A percentile compares a stretch with the other conserved stretches of the same genome.
Evolutionary conservation across 2,888 invertebrate species (phyloP).

Genomic region (Euproctis similis): DNA sequence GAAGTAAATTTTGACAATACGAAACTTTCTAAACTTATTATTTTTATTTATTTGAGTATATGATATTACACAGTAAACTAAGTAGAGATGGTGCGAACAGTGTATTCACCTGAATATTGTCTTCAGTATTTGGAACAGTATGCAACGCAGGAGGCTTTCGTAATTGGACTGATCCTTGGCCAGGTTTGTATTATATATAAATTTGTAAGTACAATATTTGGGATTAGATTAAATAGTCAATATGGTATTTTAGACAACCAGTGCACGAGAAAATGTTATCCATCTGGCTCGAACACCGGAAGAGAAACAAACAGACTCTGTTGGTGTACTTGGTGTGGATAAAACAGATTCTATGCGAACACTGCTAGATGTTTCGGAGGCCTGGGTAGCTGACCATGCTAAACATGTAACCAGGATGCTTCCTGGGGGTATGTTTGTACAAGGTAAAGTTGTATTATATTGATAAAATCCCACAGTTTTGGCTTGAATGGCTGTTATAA

Average conservation of each 20-base stretch:
- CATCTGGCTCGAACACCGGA: conserved; percentile 87
- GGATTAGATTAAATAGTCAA: neutral
- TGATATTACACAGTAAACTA: no score
- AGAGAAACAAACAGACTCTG: conserved; percentile 54
- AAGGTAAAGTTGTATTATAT: no score
- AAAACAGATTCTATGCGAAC: conserved; percentile 57
- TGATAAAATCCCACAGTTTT: no score
- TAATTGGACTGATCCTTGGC: conserved; percentile 85
- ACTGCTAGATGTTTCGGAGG: conserved; percentile 77
- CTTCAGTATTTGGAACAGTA: conserved; percentile 80
- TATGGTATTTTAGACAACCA: conserved; percentile 67
- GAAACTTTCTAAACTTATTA: no score
- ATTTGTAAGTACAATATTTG: neutral
- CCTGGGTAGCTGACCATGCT: conserved; percentile 87
- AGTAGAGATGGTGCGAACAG: conserved; percentile 79
- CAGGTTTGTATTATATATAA: conserved; percentile 82
- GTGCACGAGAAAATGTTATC: conserved; percentile 83
- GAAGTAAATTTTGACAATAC: no score
- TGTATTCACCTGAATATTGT: conserved; percentile 81
- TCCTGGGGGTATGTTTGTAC: conserved; percentile 90
- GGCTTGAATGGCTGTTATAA: no score
- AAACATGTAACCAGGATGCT: conserved; percentile 92
- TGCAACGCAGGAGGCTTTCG: conserved; percentile 77
- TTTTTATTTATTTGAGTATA: no score
- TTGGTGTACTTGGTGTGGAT: conserved; percentile 40